Evolutionary conservation across 2,113 vertebrate species (phyloP).

Genomic region (Dipodomys merriami): DNA sequence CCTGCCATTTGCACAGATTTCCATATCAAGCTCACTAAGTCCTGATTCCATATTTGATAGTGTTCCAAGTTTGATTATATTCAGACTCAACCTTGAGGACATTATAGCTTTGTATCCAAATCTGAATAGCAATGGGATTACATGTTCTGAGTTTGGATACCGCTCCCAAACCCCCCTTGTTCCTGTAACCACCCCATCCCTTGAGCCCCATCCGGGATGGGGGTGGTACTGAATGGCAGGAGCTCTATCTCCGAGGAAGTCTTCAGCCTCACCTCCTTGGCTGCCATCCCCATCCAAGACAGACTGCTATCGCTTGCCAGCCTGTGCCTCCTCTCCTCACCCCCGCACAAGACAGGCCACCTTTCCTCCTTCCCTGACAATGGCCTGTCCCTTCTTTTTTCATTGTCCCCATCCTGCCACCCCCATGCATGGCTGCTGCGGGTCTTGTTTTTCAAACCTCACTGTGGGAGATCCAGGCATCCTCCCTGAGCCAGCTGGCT

Average conservation of each 20-base stretch:
- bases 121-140: slow-evolving; percentile 23
- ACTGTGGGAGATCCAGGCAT: slow-evolving; percentile 71
- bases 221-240: not conserved
- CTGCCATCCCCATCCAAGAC: not conserved
- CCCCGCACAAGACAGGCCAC: not conserved
- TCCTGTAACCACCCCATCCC: not conserved
- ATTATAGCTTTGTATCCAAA: slow-evolving; percentile 51
- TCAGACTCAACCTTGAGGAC: slow-evolving; percentile 69
- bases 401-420: slow-evolving; percentile 26
- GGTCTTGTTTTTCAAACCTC: slow-evolving; percentile 73
- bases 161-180: not conserved
- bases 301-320: not conserved
- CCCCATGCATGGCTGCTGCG: slow-evolving; percentile 4
- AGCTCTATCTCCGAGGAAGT: not conserved
- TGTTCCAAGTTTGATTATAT: slow-evolving; percentile 67
- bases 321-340: not conserved
- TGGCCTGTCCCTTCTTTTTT: slow-evolving; percentile 7
- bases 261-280: slow-evolving; percentile 5
- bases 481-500: slow-evolving; percentile 75
- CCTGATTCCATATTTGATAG: slow-evolving; percentile 66
- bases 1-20: slow-evolving; percentile 71
- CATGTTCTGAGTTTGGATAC: not conserved
- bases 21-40: slow-evolving; percentile 54
- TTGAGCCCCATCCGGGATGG: not conserved
- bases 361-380: not conserved